A percentile compares a stretch with the other conserved stretches of the same genome.
Conservation (phyloP, 2,888 invertebrate species). For the Toxonevra muliebris region DNA sequence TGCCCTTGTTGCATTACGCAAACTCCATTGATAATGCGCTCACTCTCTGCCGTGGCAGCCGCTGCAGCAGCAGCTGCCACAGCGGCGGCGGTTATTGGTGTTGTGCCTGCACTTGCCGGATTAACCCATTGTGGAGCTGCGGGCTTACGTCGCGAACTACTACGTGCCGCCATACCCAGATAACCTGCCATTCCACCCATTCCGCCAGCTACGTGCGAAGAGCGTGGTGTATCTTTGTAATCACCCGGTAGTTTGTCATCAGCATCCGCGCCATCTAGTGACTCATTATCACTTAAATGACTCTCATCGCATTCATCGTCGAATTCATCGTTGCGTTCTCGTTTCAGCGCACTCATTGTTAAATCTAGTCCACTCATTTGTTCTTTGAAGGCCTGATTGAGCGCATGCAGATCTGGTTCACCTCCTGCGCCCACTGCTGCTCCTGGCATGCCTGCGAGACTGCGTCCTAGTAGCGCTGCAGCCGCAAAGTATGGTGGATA, state of each 20-base stretch:
- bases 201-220: constrained; percentile 41
- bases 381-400: constrained; percentile 75
- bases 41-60: constrained; percentile 61
- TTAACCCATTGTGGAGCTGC: constrained; percentile 98
- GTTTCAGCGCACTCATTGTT: constrained; percentile 82
- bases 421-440: constrained; percentile 74
- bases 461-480: constrained; percentile 67
- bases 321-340: constrained; percentile 70
- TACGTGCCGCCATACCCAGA: constrained; percentile 40
- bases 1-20: constrained; percentile 88
- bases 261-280: constrained; percentile 60
- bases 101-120: constrained; percentile 71
- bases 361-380: constrained; percentile 87
- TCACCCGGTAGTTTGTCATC: constrained; percentile 44
- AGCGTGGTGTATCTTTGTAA: constrained; percentile 45
- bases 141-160: constrained; percentile 85
- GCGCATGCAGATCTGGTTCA: constrained; percentile 68
- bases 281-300: constrained; percentile 60
- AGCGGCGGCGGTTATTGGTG: constrained; percentile 39
- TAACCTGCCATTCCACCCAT: constrained; percentile 35
- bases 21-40: constrained; percentile 91
- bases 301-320: constrained; percentile 76
- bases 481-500: constrained; percentile 85
- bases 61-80: constrained; percentile 30
- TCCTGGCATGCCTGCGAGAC: constrained; percentile 76